A percentile compares a stretch with the other conserved stretches of the same genome.
phyloP scores from a whole-genome alignment of 2,797 vertebrate genomes.

The Diglossa cyanea region DNA sequence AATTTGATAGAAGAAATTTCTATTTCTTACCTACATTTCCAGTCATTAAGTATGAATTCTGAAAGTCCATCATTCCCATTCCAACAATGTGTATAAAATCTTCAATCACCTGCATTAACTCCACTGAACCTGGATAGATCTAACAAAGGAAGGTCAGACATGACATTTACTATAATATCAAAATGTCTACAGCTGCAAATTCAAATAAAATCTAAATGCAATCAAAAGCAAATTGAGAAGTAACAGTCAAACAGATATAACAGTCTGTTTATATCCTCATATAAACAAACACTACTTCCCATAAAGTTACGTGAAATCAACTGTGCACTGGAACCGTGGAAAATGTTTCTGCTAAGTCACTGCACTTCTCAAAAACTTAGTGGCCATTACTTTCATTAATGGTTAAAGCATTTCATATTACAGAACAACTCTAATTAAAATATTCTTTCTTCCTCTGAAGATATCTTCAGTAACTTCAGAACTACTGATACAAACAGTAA shows the following conservation, averaged over 20 bases:
- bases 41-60: constrained; percentile 98
- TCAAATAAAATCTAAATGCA: background rate
- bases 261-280: background rate
- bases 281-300: background rate
- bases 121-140: constrained; percentile 97
- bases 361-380: background rate
- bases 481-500: background rate
- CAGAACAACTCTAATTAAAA: background rate
- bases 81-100: constrained; percentile 99
- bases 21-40: constrained; percentile 96
- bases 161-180: background rate
- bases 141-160: constrained; percentile 70
- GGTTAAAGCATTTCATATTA: background rate
- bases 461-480: background rate
- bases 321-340: background rate
- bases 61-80: constrained; percentile 99
- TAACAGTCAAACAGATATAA: background rate
- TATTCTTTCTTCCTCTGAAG: background rate
- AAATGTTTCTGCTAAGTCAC: background rate
- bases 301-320: background rate
- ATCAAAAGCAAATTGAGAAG: background rate
- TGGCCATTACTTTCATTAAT: background rate
- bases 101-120: constrained; percentile 99
- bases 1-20: constrained; percentile 56
- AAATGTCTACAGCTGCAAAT: background rate